A percentile compares a stretch with the other conserved stretches of the same genome.
Evolutionary conservation across 2,113 vertebrate genomes (phyloP).

Genomic region (Girardinichthys multiradiatus): DNA sequence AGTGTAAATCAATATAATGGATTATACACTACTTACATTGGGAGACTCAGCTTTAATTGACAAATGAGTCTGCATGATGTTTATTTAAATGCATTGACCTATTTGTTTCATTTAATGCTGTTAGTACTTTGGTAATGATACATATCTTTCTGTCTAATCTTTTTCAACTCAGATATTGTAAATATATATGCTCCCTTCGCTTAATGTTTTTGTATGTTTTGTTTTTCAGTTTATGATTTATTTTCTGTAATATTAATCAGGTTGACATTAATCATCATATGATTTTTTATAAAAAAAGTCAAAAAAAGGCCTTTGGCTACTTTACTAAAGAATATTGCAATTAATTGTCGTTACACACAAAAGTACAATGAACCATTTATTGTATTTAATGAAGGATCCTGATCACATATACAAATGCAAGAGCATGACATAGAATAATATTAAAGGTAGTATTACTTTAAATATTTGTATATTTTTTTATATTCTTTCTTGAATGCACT

Average conservation of each 20-base stretch:
- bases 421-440: no score
- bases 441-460: no score
- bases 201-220: no score
- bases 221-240: no score
- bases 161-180: background rate
- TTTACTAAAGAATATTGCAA: background rate
- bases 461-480: no score
- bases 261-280: no score
- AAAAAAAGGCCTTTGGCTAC: background rate
- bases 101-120: background rate
- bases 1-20: background rate
- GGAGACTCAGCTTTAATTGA: background rate
- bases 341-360: background rate
- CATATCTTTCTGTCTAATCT: no score
- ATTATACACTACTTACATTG: background rate
- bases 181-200: background rate
- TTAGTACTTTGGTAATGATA: background rate
- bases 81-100: background rate
- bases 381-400: no score
- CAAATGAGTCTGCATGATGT: background rate
- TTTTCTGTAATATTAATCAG: no score
- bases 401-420: no score
- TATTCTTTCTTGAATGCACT: no score
- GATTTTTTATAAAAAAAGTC: no score
- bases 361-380: background rate